phyloP scores from a whole-genome alignment of 2,888 invertebrate genomes.

The Thelaira solivaga region DNA sequence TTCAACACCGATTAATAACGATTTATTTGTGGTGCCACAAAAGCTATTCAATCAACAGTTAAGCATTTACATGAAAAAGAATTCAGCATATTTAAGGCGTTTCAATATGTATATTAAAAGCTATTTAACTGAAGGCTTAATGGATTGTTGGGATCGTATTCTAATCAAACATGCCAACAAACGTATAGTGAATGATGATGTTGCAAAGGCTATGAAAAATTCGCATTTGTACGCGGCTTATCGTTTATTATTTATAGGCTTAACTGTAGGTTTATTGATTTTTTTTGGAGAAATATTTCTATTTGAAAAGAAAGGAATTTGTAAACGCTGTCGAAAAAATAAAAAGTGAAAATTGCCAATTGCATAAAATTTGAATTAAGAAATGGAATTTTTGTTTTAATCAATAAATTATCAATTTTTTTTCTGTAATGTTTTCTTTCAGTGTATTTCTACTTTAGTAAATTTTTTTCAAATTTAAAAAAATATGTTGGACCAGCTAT shows the following conservation, averaged over 20 bases:
- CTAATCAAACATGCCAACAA: slow-evolving; percentile 19
- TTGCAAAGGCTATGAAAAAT: slow-evolving; percentile 49
- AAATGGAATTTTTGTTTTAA: too few species aligned
- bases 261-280: background rate
- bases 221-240: slow-evolving; percentile 57
- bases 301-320: background rate
- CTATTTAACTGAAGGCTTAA: slow-evolving; percentile 62
- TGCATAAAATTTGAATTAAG: too few species aligned
- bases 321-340: background rate
- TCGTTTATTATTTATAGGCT: slow-evolving; percentile 44
- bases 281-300: slow-evolving; percentile 27
- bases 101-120: slow-evolving; percentile 63
- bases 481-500: too few species aligned
- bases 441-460: too few species aligned
- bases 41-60: slow-evolving; percentile 65
- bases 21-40: slow-evolving; percentile 62
- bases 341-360: too few species aligned
- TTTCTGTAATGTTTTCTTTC: too few species aligned
- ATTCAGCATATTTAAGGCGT: slow-evolving; percentile 59
- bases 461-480: too few species aligned
- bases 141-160: slow-evolving; percentile 56
- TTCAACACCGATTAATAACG: slow-evolving; percentile 14
- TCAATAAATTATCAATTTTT: too few species aligned
- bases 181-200: slow-evolving; percentile 1
- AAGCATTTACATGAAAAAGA: slow-evolving; percentile 66